Conservation (phyloP, 2,113 vertebrate genomes). For the Diadophis punctatus region DNA sequence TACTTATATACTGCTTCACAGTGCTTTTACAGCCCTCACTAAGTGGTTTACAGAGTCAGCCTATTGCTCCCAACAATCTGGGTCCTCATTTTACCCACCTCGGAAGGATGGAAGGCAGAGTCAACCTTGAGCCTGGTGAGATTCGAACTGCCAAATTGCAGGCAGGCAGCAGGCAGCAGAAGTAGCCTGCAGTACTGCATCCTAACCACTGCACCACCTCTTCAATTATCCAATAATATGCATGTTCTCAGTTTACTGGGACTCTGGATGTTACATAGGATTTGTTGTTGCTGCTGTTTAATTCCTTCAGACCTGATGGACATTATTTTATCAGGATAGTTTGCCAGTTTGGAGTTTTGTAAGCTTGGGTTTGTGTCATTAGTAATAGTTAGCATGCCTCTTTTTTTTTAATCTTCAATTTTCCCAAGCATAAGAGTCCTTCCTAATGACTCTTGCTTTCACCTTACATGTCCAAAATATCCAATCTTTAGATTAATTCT, state of each 20-base stretch:
- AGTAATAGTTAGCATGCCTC: not conserved
- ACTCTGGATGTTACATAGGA: not conserved
- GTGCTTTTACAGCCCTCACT: no score
- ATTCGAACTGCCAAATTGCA: no score
- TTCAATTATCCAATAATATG: not conserved
- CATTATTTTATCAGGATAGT: not conserved
- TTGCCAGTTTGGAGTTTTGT: not conserved
- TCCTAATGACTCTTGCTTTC: not conserved
- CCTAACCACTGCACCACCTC: no score
- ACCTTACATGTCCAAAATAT: not conserved
- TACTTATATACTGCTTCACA: no score
- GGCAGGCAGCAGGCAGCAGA: no score
- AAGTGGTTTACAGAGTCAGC: no score
- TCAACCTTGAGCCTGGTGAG: no score
- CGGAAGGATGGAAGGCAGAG: no score
- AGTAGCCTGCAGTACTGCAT: no score
- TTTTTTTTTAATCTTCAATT: not conserved
- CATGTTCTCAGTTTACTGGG: not conserved
- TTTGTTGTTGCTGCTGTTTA: not conserved
- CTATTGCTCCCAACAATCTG: no score
- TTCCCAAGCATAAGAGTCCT: not conserved
- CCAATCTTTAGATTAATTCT: not conserved
- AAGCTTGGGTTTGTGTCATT: not conserved
- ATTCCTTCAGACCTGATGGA: not conserved
- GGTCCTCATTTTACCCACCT: no score